Evolutionary conservation across 64 coral and sea anemone genomes (phyloP), one percentile per base, ranked within the genome.

Genomic region (Acropora tenuis): DNA sequence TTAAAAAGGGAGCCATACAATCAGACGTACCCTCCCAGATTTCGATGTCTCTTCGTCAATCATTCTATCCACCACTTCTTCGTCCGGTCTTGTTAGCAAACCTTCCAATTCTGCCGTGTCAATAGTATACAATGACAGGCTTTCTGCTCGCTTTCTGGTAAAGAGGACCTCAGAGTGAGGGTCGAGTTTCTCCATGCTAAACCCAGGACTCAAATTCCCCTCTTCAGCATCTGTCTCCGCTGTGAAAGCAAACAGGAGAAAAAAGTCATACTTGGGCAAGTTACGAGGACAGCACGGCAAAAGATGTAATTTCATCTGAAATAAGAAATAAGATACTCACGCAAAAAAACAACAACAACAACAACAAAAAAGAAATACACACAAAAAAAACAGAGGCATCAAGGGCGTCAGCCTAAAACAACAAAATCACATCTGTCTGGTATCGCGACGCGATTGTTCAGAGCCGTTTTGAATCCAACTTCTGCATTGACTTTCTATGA

Each of bases 31-130:
- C 77, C 85, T 89, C 85, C 94, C 94, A 43, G 84, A 92, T 75
- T 83, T 79, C 5, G 94, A 90, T 47, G 63, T 92, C 61, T 96
- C 94, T 18, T 96, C 94, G 15, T 74, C 90, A 41, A 96, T 96
- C 73, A 96, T 92, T 50, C 69, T 80, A 78, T 95, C 90, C 9
- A 84, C 83, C 76, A 85, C 57, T 47, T 90, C 87, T 0, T 96
- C 85, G 42, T 92, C 89, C 13, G 90, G 78, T 48, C 82, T 84
- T 16, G 83, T 92, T n/a, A 82, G 50, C 61, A 81, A 75, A 45
- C 91, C 74, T 59, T 92, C 87, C 50, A 90, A 50, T 48, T 96
- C 94, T 43, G 94, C 91, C 40, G 94, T 96, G 73, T 92, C 94
- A 8, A 83, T 61, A 41, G 94, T 96, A 44, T 89, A 83, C 18